Evolutionary conservation across 1,140 invertebrate species (phyloP).

Genomic region (Aphaenogaster ashmeadi): DNA sequence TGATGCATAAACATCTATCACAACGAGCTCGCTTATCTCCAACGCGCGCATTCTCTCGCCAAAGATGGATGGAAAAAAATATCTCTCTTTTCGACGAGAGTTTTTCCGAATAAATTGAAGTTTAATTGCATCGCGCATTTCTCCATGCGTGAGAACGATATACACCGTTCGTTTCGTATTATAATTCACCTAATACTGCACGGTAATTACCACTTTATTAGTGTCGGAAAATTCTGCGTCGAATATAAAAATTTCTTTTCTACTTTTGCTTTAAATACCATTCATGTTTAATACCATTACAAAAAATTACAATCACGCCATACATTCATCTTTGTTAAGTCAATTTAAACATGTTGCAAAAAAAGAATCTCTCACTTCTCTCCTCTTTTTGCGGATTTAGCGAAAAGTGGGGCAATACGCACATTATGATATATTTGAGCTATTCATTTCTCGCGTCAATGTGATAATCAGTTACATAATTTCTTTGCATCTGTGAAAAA

Average conservation of each 20-base stretch:
- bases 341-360: background rate
- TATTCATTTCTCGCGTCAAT: background rate
- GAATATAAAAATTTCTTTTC: slow-evolving; percentile 10
- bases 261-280: background rate
- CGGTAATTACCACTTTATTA: background rate
- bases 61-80: slow-evolving; percentile 18
- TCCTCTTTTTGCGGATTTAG: background rate
- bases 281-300: background rate
- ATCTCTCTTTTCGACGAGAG: background rate
- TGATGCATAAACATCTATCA: slow-evolving; percentile 31
- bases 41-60: background rate
- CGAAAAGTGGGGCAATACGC: background rate
- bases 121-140: slow-evolving; percentile 20
- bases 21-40: slow-evolving; percentile 22
- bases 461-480: background rate
- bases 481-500: background rate
- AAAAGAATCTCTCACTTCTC: background rate
- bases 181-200: slow-evolving; percentile 5
- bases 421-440: background rate
- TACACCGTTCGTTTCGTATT: background rate
- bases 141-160: background rate
- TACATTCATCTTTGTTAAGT: background rate
- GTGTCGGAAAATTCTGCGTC: slow-evolving; percentile 10
- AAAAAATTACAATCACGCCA: background rate
- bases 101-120: background rate